These are phyloP conservation scores for Tanytarsus gracilentus DNA, from an alignment of 2,888 invertebrate species.

Conservation along the genomic window DNA sequence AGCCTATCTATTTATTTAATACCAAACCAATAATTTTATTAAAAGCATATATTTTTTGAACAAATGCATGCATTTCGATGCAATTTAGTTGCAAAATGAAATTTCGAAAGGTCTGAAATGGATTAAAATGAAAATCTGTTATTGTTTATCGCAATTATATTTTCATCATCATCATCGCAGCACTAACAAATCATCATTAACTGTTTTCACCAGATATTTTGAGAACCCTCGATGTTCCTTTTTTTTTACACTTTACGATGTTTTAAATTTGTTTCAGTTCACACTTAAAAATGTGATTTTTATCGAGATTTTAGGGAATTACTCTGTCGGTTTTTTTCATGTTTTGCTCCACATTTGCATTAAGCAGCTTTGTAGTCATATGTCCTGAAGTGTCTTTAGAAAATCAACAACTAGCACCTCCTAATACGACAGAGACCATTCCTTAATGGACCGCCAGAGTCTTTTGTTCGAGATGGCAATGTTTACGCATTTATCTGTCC, in stretches of 20 bases:
- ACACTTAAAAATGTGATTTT: background rate
- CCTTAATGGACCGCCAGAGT: background rate
- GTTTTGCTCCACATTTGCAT: background rate
- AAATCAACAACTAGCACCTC: conserved; percentile 5
- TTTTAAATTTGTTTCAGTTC: background rate
- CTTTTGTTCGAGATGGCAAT: background rate
- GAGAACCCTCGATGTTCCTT: conserved; percentile 20
- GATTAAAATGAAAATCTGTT: too few relatives aligned
- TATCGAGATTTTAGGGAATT: conserved; percentile 11
- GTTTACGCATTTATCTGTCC: background rate
- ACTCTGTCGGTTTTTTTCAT: conserved; percentile 2
- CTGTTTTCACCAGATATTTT: too few relatives aligned
- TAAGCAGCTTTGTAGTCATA: too few relatives aligned
- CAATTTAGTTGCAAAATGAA: too few relatives aligned
- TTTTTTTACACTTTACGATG: conserved; percentile 5
- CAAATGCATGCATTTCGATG: too few relatives aligned
- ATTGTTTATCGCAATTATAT: too few relatives aligned
- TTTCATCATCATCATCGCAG: too few relatives aligned
- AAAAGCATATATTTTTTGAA: too few relatives aligned
- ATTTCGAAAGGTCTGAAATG: too few relatives aligned
- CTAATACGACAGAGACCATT: background rate
- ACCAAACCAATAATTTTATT: too few relatives aligned
- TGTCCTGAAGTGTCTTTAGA: background rate
- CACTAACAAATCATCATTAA: too few relatives aligned
- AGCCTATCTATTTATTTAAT: too few relatives aligned